Percentiles rank a stretch among this genome's conserved stretches.
phyloP scores from a whole-genome alignment of 2,113 vertebrate species.

The Sapayoa aenigma region DNA sequence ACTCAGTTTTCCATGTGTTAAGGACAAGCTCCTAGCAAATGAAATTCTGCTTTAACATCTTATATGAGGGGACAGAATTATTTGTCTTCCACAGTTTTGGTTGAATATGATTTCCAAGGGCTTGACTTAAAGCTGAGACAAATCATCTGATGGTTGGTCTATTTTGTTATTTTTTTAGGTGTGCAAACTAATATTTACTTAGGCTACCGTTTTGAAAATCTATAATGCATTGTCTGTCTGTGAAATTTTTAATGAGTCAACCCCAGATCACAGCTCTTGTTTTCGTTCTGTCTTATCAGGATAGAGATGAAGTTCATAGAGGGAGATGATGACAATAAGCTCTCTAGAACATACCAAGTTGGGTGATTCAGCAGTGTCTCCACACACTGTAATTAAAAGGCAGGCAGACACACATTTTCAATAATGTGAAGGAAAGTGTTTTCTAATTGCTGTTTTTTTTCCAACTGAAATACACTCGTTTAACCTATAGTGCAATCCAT shows the following conservation, averaged over 20 bases:
- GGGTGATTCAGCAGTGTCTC: constrained; percentile 55
- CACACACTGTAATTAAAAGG: constrained; percentile 63
- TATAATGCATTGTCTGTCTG: neutral
- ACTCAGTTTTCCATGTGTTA: neutral
- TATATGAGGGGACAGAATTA: neutral
- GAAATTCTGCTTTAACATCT: neutral
- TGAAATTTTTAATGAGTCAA: constrained; percentile 33
- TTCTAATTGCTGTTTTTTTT: constrained; percentile 40
- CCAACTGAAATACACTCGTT: constrained; percentile 39
- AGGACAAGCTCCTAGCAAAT: neutral
- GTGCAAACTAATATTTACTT: neutral
- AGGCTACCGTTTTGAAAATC: neutral
- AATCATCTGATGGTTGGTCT: neutral
- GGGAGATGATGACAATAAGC: constrained; percentile 41
- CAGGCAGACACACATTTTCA: constrained; percentile 62
- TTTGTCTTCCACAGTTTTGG: neutral
- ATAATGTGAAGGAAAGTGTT: constrained; percentile 47
- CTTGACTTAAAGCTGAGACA: neutral
- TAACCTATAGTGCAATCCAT: constrained; percentile 48
- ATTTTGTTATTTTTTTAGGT: neutral
- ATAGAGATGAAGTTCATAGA: constrained; percentile 5
- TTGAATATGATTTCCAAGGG: neutral
- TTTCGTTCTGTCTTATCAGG: constrained; percentile 34
- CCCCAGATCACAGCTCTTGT: constrained; percentile 4
- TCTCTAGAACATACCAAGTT: constrained; percentile 37